Evolutionary conservation across 1,140 invertebrate genomes (phyloP).

Genomic region (Schlechtendalia chinensis): DNA sequence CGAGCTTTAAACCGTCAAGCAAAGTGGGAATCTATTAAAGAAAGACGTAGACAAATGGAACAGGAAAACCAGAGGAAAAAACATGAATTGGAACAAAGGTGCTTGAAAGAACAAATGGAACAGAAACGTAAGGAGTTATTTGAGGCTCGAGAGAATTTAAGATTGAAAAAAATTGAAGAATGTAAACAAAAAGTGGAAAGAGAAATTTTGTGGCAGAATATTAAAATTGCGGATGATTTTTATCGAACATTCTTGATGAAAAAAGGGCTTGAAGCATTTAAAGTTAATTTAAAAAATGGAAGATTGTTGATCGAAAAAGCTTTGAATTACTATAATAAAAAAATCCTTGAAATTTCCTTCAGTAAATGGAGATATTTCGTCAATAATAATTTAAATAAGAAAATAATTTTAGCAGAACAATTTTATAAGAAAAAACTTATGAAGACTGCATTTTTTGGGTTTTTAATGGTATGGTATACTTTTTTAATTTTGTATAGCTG

Average conservation of each 20-base stretch:
- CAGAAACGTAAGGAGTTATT: constrained; percentile 12
- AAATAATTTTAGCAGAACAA: constrained; percentile 2
- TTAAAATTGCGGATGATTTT: constrained; percentile 30
- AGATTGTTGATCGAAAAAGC: background rate
- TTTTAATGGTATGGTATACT: constrained; percentile 17
- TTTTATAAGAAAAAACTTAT: constrained; percentile 39
- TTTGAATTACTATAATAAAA: background rate
- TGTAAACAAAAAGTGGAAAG: constrained; percentile 6
- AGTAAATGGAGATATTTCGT: constrained; percentile 22
- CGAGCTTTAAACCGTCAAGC: constrained; percentile 16
- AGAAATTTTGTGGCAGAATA: background rate
- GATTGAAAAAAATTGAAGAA: constrained; percentile 14
- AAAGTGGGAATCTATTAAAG: constrained; percentile 20
- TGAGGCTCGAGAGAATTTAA: constrained; percentile 34
- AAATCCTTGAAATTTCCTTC: background rate
- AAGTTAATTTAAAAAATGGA: background rate
- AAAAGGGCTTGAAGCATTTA: constrained; percentile 5
- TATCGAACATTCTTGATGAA: background rate
- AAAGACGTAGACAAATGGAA: background rate
- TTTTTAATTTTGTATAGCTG: no score
- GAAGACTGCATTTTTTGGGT: background rate
- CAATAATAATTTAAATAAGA: constrained; percentile 15
- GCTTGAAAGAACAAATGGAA: constrained; percentile 34
- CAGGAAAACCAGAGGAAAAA: constrained; percentile 5
- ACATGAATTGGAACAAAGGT: constrained; percentile 15